Percentiles rank a stretch among this genome's conserved stretches.
These are phyloP conservation scores for Magallana ariakensis DNA, from an alignment of 1,140 invertebrate genomes.

Conservation along the genomic window DNA sequence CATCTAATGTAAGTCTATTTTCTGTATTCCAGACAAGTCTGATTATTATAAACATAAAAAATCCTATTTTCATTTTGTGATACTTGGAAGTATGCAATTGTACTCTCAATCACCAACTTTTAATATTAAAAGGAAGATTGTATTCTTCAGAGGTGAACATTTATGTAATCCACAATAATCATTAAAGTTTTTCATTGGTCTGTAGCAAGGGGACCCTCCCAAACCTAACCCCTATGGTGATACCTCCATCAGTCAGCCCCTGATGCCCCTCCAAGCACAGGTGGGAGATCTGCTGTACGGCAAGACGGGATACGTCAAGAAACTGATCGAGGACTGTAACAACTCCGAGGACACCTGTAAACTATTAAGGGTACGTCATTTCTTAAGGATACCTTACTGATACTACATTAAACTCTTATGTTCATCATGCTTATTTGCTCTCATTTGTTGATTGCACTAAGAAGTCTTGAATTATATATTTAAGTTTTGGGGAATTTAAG, in stretches of 20 bases:
- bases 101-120: too few relatives aligned
- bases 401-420: too few relatives aligned
- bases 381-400: neutral
- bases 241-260: slow-evolving; percentile 84
- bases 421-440: neutral
- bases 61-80: too few relatives aligned
- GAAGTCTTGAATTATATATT: too few relatives aligned
- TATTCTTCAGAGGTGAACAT: too few relatives aligned
- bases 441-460: too few relatives aligned
- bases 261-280: slow-evolving; percentile 88
- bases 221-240: slow-evolving; percentile 92
- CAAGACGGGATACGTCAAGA: slow-evolving; percentile 92
- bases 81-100: too few relatives aligned
- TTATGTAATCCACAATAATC: too few relatives aligned
- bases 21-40: too few relatives aligned
- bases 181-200: neutral
- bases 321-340: slow-evolving; percentile 96
- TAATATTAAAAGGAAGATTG: too few relatives aligned
- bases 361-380: slow-evolving; percentile 81
- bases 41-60: too few relatives aligned
- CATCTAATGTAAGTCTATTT: slow-evolving; percentile 81
- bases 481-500: too few relatives aligned
- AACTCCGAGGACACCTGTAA: slow-evolving; percentile 93
- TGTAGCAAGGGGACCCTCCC: slow-evolving; percentile 81
- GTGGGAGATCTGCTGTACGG: slow-evolving; percentile 91